A percentile compares a stretch with the other conserved stretches of the same genome.
Evolutionary conservation across 2,113 vertebrate genomes (phyloP).

Genomic region (Prionailurus bengalensis): DNA sequence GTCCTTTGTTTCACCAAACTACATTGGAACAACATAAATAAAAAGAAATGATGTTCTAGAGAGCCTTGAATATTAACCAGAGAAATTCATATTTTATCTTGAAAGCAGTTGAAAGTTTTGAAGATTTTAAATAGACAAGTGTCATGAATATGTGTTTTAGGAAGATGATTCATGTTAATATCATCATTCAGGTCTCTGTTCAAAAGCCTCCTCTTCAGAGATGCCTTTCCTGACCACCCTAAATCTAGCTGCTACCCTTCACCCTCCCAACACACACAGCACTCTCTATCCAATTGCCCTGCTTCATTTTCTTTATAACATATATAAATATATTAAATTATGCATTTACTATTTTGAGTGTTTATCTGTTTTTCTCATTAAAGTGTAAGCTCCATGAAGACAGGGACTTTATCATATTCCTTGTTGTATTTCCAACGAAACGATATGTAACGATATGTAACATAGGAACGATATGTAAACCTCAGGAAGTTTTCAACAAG

Average conservation of each 20-base stretch:
- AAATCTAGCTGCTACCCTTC: neutral
- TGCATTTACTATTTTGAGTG: neutral
- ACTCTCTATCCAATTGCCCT: neutral
- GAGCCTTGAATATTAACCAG: neutral
- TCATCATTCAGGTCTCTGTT: neutral
- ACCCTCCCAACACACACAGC: fast-evolving
- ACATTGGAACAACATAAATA: neutral
- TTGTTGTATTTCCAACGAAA: neutral
- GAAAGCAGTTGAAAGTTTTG: neutral
- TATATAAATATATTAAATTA: neutral
- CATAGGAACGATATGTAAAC: neutral
- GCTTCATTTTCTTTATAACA: neutral
- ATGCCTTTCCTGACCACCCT: neutral
- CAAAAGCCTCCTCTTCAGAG: neutral
- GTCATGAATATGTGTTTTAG: neutral
- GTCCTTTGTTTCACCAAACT: neutral
- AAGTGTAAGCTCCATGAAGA: neutral
- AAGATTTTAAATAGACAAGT: slow-evolving; percentile 1
- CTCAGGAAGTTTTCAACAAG: neutral
- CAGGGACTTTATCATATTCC: neutral
- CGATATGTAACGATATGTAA: too few relatives aligned
- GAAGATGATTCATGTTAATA: neutral
- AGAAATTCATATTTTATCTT: neutral
- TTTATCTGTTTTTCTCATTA: neutral
- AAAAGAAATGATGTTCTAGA: neutral